Base-by-base conservation (phyloP, 2,888 invertebrate genomes). In the Chouioia cunea region DNA sequence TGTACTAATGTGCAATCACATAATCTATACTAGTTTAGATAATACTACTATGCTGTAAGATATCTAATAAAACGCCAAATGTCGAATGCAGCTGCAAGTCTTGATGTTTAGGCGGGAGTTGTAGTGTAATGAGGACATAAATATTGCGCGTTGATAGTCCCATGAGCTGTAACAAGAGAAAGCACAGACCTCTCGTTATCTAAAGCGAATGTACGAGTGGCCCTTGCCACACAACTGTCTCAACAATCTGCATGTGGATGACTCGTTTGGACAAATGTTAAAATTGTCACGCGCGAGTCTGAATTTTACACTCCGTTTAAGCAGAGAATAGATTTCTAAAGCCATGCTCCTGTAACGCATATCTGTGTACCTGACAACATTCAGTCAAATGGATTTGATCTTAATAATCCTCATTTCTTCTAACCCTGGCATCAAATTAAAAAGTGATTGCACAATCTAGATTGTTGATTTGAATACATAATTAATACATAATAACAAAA, bases 91-190 rank as follows among this genome's bases (percentile, higher is more conserved):
- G 60, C 52, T 15, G 62, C 48, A 20, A 66, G 16, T 22, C 47
- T 46, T 22, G 58, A 58, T 44, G 58, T 69, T 69, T 58, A 57
- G 44, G 18, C 48, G 50, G 44, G n/a, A 62, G 50, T 4, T 1
- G 15, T 14, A 12, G 12, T 60, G 44, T 64, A 70, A 65, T 62
- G 48, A 52, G 27, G 27, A 27, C 70, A 66, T 71, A 66, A 71
- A 71, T 71, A 71, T 63, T 65, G 57, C 22, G 44, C 56, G 46
- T 36, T 60, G 70, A 71, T 71, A 71, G 70, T 66, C 65, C 65
- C 65, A 65, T 66, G 58, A 66, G 63, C 66, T 53, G 66, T 71
- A 63, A 63, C 47, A 18, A 63, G 66, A 71, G 36, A 36, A 36
- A 36, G 36, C 63, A 66, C 48, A 63, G 14, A 15, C 23, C 50